Conservation (phyloP, 2,797 vertebrate species). For the Bradypodion pumilum region DNA sequence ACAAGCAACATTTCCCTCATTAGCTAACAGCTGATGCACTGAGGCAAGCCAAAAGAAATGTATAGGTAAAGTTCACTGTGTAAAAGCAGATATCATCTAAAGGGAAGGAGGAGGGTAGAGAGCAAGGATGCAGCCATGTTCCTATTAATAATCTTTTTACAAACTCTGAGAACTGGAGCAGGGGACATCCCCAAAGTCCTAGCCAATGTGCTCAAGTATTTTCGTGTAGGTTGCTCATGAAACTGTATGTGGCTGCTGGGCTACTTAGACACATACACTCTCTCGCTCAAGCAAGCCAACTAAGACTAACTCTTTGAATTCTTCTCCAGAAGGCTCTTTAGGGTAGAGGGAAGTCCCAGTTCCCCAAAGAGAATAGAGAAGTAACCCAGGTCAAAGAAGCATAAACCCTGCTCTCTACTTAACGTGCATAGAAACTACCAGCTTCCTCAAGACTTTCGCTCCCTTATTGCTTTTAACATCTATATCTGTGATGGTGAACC, state of each 20-base stretch:
- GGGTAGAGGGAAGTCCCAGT: not conserved
- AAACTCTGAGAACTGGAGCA: not conserved
- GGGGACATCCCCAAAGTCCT: no score
- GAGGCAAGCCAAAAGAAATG: not conserved
- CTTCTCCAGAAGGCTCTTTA: not conserved
- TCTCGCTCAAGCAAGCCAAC: not conserved
- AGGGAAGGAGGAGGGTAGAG: not conserved
- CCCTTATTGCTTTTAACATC: not conserved
- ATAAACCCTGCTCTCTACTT: not conserved
- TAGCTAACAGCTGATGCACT: not conserved
- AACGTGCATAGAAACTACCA: not conserved
- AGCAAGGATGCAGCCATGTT: not conserved
- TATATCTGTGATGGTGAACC: no score
- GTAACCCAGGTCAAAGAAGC: not conserved
- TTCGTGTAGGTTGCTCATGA: not conserved
- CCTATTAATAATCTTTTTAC: not conserved
- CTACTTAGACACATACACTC: not conserved
- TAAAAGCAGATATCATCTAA: not conserved
- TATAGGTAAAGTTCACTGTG: not conserved
- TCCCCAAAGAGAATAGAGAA: not conserved
- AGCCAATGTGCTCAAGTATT: not conserved
- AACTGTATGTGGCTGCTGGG: not conserved
- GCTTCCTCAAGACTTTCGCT: not conserved
- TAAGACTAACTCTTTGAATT: not conserved
- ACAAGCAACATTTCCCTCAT: no score